Base-by-base conservation (phyloP, 2,113 vertebrate genomes). In the Trinectes maculatus region DNA sequence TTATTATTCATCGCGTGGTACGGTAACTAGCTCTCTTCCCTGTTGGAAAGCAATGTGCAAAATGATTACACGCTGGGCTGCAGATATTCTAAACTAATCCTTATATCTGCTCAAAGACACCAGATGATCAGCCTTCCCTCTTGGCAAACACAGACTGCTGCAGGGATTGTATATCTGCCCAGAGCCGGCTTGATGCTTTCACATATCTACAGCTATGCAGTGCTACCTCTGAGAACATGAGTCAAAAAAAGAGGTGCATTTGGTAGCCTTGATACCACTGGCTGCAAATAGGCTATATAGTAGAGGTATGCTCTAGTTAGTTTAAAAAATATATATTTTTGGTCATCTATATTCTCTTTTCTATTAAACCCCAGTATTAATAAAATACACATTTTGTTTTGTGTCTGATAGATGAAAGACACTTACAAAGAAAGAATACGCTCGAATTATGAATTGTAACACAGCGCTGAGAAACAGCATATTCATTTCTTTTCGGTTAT, bases 21-120 rank as follows among this genome's bases (percentile, higher is more conserved):
- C 16, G 21, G 56, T 52, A 88, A 75, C 76, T 56, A 70, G 29
- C 55, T 39, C 22, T 29, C 56, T 66, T 67, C 63, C 73, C 69
- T 61, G 64, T 77, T 71, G 71, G 65, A 78, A 75, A 62, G 72
- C 60, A 67, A 58, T 28, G 78, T 71, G 77, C 80, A 80, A 87
- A 79, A 81, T 51, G 57, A 76, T 57, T 63, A 79, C 77, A 86
- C 8, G 64, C 65, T 34, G 68, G 51, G 71, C 52, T 55, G 60
- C 51, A 71, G 83, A 87, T 85, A 82, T 78, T 68, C 68, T 71
- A 79, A 71, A 43, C 61, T 78, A 83, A 91, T 87, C 87, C 79
- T 74, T 53, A 77, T 79, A 83, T 88, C 60, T 75, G 53, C 54
- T 88, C 59, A 79, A 56, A 88, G 86, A 81, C 52, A 22, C 63